phyloP scores from a whole-genome alignment of 2,888 invertebrate species.

The Nephrotoma appendiculata region DNA sequence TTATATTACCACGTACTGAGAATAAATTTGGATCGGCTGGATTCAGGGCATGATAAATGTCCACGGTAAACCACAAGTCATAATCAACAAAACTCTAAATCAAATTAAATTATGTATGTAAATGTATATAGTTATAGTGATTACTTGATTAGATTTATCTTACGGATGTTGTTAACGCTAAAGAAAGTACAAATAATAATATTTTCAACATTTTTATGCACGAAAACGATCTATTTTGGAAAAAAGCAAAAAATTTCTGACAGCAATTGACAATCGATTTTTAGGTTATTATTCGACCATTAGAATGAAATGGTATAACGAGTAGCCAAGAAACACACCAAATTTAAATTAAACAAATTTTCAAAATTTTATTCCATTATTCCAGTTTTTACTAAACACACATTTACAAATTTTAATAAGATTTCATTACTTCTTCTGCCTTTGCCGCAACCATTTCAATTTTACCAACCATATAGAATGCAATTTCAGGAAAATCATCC shows the following conservation, averaged over 20 bases:
- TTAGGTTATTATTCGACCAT: background rate
- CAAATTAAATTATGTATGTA: background rate
- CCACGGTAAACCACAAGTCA: slow-evolving; percentile 58
- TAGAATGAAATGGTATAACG: background rate
- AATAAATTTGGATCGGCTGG: slow-evolving; percentile 37
- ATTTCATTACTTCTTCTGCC: slow-evolving; percentile 39
- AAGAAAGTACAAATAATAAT: background rate
- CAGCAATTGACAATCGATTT: background rate
- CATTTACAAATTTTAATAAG: background rate
- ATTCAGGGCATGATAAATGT: slow-evolving; percentile 52
- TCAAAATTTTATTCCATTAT: background rate
- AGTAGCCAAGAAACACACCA: background rate
- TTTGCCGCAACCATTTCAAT: slow-evolving; percentile 79
- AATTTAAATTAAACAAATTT: background rate
- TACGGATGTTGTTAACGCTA: background rate
- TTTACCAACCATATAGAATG: slow-evolving; percentile 93
- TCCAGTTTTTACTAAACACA: background rate
- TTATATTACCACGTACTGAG: slow-evolving; percentile 51
- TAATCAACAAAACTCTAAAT: slow-evolving; percentile 31
- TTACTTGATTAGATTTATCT: background rate
- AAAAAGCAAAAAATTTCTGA: background rate
- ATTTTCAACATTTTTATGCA: background rate
- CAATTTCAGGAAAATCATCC: slow-evolving; percentile 87
- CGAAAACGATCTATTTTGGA: background rate
- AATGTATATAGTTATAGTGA: background rate